Percentiles rank a stretch among this genome's conserved stretches.
Conservation (phyloP, 2,113 vertebrate species). For the Antennarius striatus region DNA sequence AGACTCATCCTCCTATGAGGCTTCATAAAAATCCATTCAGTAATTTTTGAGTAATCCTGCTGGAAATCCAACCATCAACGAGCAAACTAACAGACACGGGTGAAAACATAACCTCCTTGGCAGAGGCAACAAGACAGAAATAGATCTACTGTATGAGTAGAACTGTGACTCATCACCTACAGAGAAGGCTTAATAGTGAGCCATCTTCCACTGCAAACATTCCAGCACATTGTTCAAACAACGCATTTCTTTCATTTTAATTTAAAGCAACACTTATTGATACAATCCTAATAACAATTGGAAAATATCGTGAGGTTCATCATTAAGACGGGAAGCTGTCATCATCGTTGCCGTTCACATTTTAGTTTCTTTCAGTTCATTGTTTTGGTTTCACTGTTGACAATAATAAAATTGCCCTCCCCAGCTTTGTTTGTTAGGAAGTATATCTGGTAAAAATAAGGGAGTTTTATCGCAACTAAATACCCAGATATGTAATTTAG, state of each 20-base stretch:
- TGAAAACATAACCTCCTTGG: too few species aligned
- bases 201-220: constrained; percentile 5
- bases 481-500: too few species aligned
- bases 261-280: background rate
- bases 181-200: constrained; percentile 10
- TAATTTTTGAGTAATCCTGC: too few species aligned
- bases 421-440: background rate
- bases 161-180: constrained; percentile 15
- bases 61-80: too few species aligned
- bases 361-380: too few species aligned
- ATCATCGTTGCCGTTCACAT: too few species aligned
- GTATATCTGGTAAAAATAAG: background rate
- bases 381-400: background rate
- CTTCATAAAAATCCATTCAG: too few species aligned
- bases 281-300: too few species aligned
- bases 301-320: too few species aligned
- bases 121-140: background rate
- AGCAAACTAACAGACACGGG: too few species aligned
- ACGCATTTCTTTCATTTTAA: background rate
- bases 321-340: too few species aligned
- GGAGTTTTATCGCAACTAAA: background rate
- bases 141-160: constrained; percentile 6
- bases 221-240: background rate
- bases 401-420: background rate
- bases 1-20: too few species aligned